These are phyloP conservation scores for Drosophila fungiperda DNA, from an alignment of 2,888 invertebrate genomes.

Conservation along the genomic window DNA sequence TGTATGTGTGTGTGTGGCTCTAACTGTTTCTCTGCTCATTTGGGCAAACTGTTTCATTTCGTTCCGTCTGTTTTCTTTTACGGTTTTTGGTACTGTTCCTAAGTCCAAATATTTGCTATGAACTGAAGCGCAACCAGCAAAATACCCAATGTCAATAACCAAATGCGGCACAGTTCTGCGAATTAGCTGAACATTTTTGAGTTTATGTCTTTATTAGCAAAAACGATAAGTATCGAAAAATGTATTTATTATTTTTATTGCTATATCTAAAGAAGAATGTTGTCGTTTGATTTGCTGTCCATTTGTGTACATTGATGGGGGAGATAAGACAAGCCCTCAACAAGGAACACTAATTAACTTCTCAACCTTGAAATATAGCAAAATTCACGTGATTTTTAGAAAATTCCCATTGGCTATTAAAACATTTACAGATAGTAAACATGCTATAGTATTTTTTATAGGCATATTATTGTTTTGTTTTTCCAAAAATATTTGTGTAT, in stretches of 20 bases:
- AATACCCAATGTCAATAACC: constrained; percentile 21
- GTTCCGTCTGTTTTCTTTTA: constrained; percentile 27
- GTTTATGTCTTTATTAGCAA: constrained; percentile 70
- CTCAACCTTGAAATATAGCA: constrained; percentile 50
- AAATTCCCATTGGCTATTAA: neutral
- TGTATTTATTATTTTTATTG: constrained; percentile 5
- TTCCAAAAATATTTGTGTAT: neutral
- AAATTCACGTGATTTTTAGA: constrained; percentile 23
- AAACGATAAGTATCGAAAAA: constrained; percentile 58
- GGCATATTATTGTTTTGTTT: neutral
- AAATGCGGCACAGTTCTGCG: constrained; percentile 53
- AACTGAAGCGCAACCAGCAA: constrained; percentile 48
- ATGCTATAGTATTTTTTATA: neutral
- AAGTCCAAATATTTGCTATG: constrained; percentile 62
- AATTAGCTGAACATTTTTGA: constrained; percentile 51
- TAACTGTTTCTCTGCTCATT: constrained; percentile 31
- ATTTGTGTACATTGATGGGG: constrained; percentile 31
- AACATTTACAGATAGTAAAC: neutral
- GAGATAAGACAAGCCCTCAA: constrained; percentile 47
- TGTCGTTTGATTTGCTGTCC: constrained; percentile 19
- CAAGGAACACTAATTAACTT: constrained; percentile 59
- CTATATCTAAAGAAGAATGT: constrained; percentile 21
- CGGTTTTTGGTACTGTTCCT: constrained; percentile 25
- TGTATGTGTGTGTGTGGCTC: constrained; percentile 38
- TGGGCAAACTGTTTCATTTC: constrained; percentile 37